Evolutionary conservation across 2,797 vertebrate genomes (phyloP), one percentile per base, ranked within the genome.

Genomic region (Helarctos malayanus): DNA sequence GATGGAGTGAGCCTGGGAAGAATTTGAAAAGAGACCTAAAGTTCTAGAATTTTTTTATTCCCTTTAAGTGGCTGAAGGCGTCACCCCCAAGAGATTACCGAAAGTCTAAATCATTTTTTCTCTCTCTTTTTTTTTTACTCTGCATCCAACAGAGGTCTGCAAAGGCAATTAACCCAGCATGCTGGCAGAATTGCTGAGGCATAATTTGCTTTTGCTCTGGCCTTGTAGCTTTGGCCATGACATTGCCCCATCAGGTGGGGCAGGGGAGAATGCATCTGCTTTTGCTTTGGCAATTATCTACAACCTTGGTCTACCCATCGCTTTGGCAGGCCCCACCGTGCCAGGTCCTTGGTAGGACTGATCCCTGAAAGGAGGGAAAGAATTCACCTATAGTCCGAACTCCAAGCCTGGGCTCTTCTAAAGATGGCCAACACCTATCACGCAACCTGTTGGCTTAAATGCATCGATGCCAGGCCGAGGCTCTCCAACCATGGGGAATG

Each of bases 11-110:
- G 97, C 75, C 95, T 91, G 95, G 92, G 87, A 98, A 97, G 98
- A 98, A 98, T 98, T 98, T 97, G 56, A 98, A 98, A 98, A 98
- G 52, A 98, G 97, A 98, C 96, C 94, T 98, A 97, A 97, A 98
- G 98, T 98, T 98, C 0, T 4, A 96, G 95, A 97, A 0, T 69
- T 91, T 97, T 91, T 84, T 57, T 61, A 91, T 96, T 97, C 81
- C 71, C 88, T 97, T 96, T 95, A 97, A 97, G 95, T 92, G 94
- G 96, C 91, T 98, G 97, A 98, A 98, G 97, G 97, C 76, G 8
- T 98, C 90, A 97, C 81, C 94, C 94, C 94, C 89, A 92, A 97
- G 91, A 88, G 5, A 98, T 98, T 97, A 78, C 87, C 79, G 95
- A 98, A 79, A 91, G 92, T 92, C 95, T 97, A 95, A 98, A 91